Base-by-base conservation (phyloP, 1,140 invertebrate genomes). In the Brachionus plicatilis region DNA sequence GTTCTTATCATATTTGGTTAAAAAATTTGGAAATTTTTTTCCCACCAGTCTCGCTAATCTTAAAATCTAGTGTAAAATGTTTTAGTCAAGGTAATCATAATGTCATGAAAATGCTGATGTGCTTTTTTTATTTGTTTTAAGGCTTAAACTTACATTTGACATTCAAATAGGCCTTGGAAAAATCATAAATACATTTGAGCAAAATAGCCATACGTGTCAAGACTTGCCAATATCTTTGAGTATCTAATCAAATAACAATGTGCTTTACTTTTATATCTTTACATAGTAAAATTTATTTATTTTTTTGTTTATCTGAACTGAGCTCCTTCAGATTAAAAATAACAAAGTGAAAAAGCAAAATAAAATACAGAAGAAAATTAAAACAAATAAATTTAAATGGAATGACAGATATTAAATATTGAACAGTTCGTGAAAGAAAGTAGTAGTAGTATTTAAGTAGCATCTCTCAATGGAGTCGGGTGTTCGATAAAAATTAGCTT, bases 41-140 rank as follows among this genome's bases (percentile, higher is more conserved):
- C n/a, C 9, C 27, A 33, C 33, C 66, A 68, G 66, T 68, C 66
- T 68, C 65, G 29, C n/a, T 33, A 33, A 11, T 68, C 9, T 14
- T 41, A 41, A 33, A 68, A 11, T 7, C 24, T 9, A 29, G 17
- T 33, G 11, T 33, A 12, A 37, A 37, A 33, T 37, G 27, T n/a
- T 68, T 68, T 37, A 68, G 66, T 33, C 66, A 68, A 68, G 66
- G 66, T 68, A 68, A 68, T 68, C 66, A 33, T 68, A 68, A 68
- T 68, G 66, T 68, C 66, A 68, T 20, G 5, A n/a, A 33, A 47
- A 17, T 60, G 17, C 53, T 60, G 66, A 68, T 41, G 41, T 41
- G 27, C n/a, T 33, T 68, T 14, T 41, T 65, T 65, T 33, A 68
- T 68, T 68, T 68, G 27, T 68, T 68, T 68, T 68, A 33, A 68